These are phyloP conservation scores for Pelmatolapia mariae DNA, from an alignment of 2,113 vertebrate species.

Conservation along the genomic window DNA sequence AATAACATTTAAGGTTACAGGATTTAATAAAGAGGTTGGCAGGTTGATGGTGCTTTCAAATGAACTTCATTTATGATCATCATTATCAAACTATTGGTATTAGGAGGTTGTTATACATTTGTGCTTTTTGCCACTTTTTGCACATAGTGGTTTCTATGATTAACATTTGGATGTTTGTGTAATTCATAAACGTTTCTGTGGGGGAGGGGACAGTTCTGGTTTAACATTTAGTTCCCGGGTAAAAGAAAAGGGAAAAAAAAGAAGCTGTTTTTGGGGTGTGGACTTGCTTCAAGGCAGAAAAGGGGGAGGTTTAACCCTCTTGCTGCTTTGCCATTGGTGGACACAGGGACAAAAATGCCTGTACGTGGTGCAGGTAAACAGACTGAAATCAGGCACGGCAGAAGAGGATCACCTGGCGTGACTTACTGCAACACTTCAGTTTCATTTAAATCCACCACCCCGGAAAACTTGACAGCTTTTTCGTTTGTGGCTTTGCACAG, in stretches of 20 bases:
- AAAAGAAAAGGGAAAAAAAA: background rate
- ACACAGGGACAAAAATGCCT: constrained; percentile 62
- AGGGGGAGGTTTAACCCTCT: constrained; percentile 16
- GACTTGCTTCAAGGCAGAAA: constrained; percentile 12
- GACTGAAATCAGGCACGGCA: constrained; percentile 40
- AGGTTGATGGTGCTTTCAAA: background rate
- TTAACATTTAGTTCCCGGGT: background rate
- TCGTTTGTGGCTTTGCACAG: background rate
- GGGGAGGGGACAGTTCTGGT: constrained; percentile 3
- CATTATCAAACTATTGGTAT: background rate
- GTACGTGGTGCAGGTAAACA: constrained; percentile 71
- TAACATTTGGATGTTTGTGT: background rate
- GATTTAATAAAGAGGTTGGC: background rate
- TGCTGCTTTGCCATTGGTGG: constrained; percentile 65
- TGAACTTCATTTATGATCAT: background rate
- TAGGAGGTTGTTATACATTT: background rate
- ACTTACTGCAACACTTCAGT: background rate
- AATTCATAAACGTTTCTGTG: background rate
- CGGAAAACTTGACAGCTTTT: background rate
- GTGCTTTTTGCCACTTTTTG: background rate
- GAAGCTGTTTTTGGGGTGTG: constrained; percentile 37
- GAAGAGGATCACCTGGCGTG: constrained; percentile 6
- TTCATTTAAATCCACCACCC: background rate
- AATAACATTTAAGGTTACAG: background rate
- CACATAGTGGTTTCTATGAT: background rate